Conservation (phyloP, 1,140 invertebrate genomes). For the Danaus plexippus region DNA sequence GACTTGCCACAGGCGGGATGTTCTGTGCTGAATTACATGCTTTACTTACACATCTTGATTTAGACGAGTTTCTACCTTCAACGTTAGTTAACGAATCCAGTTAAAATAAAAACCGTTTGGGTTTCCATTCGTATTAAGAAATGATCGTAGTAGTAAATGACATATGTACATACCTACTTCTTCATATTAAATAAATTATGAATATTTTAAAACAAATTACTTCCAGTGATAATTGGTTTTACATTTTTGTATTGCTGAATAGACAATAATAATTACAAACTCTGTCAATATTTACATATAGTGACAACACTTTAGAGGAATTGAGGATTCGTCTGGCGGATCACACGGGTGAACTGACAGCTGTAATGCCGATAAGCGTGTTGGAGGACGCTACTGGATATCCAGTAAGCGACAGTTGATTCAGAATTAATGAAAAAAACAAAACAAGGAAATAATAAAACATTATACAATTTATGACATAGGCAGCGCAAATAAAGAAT, state of each 20-base stretch:
- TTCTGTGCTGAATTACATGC: conserved; percentile 56
- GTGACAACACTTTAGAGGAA: conserved; percentile 32
- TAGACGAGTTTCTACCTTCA: conserved; percentile 33
- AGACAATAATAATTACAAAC: too few relatives aligned
- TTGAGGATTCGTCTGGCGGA: conserved; percentile 50
- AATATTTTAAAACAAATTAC: too few relatives aligned
- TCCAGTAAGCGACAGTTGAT: conserved; percentile 28
- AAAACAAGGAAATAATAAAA: too few relatives aligned
- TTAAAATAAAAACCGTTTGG: neutral
- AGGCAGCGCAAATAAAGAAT: conserved; percentile 37
- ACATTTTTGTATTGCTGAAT: too few relatives aligned
- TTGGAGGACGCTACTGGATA: conserved; percentile 44
- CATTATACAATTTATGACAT: conserved; percentile 1
- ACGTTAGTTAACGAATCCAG: conserved; percentile 20
- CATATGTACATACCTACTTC: too few relatives aligned
- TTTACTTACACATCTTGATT: conserved; percentile 45
- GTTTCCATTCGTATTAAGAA: too few relatives aligned
- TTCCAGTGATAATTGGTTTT: too few relatives aligned
- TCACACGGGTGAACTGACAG: conserved; percentile 52
- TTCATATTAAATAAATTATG: too few relatives aligned
- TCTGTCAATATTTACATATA: neutral
- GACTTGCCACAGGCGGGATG: conserved; percentile 32
- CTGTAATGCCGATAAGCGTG: conserved; percentile 42
- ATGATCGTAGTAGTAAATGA: too few relatives aligned
- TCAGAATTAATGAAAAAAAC: too few relatives aligned